phyloP scores from a whole-genome alignment of 1,140 invertebrate genomes.

The Drosophila lowei region DNA sequence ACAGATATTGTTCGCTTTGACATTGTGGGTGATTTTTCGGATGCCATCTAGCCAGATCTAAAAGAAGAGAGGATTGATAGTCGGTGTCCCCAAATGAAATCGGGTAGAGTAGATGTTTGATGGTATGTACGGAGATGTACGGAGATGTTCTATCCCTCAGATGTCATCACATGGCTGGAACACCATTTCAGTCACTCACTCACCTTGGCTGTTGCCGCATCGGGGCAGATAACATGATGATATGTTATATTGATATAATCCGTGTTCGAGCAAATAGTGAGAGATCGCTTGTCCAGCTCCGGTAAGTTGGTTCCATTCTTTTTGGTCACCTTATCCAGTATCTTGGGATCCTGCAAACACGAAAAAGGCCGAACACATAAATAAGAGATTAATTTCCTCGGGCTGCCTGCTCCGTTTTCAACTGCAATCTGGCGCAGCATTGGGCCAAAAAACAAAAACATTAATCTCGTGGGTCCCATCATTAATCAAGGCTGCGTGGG shows the following conservation, averaged over 20 bases:
- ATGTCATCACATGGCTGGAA: background rate
- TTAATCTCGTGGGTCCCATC: conserved; percentile 69
- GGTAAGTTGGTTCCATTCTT: conserved; percentile 89
- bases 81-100: conserved; percentile 39
- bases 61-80: conserved; percentile 80
- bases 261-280: conserved; percentile 99
- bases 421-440: conserved; percentile 58
- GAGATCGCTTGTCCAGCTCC: conserved; percentile 95
- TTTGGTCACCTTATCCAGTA: conserved; percentile 89
- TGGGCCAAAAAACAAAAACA: conserved; percentile 35
- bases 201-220: conserved; percentile 96
- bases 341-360: conserved; percentile 90
- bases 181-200: conserved; percentile 9
- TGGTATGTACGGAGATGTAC: conserved; percentile 11
- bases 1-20: conserved; percentile 99
- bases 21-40: conserved; percentile 97
- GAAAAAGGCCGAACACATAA: conserved; percentile 13
- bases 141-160: background rate
- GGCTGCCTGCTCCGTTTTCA: background rate
- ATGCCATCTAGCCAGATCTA: conserved; percentile 97
- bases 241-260: conserved; percentile 99
- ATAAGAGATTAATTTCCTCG: background rate
- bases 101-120: background rate
- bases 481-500: conserved; percentile 60
- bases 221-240: conserved; percentile 97